These are phyloP conservation scores for Acanthococcus lagerstroemiae DNA, from an alignment of 2,888 invertebrate species.

Conservation along the genomic window DNA sequence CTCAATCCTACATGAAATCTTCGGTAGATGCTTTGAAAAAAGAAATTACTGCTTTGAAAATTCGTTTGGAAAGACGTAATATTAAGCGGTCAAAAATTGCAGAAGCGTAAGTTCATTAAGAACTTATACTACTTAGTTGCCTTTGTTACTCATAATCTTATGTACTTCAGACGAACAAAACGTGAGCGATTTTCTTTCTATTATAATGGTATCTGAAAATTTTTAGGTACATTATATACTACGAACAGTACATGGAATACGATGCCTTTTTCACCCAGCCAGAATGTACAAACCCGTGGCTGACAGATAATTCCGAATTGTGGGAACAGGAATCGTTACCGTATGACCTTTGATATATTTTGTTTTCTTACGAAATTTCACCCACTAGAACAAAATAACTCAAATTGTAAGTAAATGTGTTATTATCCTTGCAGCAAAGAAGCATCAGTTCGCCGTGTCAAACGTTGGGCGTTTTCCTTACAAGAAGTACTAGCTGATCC, in stretches of 20 bases:
- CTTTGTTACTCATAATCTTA: neutral
- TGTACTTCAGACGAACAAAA: neutral
- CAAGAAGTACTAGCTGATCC: slow-evolving; percentile 89
- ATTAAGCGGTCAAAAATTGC: slow-evolving; percentile 88
- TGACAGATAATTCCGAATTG: slow-evolving; percentile 85
- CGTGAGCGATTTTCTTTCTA: slow-evolving; percentile 23
- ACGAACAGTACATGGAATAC: slow-evolving; percentile 92
- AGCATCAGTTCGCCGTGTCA: slow-evolving; percentile 82
- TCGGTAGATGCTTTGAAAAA: slow-evolving; percentile 53
- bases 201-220: too few species aligned
- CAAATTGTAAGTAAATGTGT: too few species aligned
- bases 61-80: slow-evolving; percentile 73
- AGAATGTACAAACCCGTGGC: slow-evolving; percentile 95
- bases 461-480: slow-evolving; percentile 94
- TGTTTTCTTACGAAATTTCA: too few species aligned
- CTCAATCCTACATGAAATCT: slow-evolving; percentile 37
- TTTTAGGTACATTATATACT: slow-evolving; percentile 73
- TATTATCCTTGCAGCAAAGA: slow-evolving; percentile 81
- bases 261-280: slow-evolving; percentile 88
- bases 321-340: slow-evolving; percentile 94
- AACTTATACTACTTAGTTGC: neutral
- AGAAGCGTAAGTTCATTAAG: slow-evolving; percentile 69
- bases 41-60: slow-evolving; percentile 64
- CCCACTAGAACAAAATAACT: too few species aligned
- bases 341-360: too few species aligned